Evolutionary conservation across 2,113 vertebrate species (phyloP), one percentile per base, ranked within the genome.

Genomic region (Tichodroma muraria): DNA sequence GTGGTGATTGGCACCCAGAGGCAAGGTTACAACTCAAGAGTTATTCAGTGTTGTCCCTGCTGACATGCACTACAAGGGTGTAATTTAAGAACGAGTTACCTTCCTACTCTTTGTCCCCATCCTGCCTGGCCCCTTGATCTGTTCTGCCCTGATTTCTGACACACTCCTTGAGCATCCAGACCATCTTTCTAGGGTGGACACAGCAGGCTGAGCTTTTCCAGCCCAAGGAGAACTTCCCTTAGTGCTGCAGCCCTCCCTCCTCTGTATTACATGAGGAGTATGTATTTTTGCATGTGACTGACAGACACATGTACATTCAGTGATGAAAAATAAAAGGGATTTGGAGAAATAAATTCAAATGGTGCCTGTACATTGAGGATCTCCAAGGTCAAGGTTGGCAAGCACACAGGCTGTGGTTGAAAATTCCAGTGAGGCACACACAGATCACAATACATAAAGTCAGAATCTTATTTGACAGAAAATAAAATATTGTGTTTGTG

Each of bases 1-100:
- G 96, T 92, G 96, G 93, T 96, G 88, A 96, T 80, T 95, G 69
- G 88, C 93, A 95, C 80, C 83, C 64, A 89, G 88, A 94, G 61
- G 80, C 57, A 94, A 95, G 90, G 77, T 92, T 94, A 84, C 78
- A 10, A 45, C 83, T 95, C 89, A 44, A n/a, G 47, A 77, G 64
- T 68, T 83, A 37, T 86, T 91, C 71, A 50, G 27, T 11, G 25
- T 81, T 95, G 78, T 86, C 92, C 78, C 47, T 79, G 65, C 68
- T 94, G 86, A 92, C 63, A 77, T 13, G 18, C 16, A 24, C 20
- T 94, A 61, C 75, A 61, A 84, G 71, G 80, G 38, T 84, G 47
- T 95, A 85, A 93, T 93, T 96, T 93, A 57, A 83, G 80, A 52
- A 85, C 80, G 64, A 92, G 71, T 52, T 75, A 22, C 38, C 72